phyloP scores from a whole-genome alignment of 2,113 vertebrate genomes.

The Terrapene triunguis region DNA sequence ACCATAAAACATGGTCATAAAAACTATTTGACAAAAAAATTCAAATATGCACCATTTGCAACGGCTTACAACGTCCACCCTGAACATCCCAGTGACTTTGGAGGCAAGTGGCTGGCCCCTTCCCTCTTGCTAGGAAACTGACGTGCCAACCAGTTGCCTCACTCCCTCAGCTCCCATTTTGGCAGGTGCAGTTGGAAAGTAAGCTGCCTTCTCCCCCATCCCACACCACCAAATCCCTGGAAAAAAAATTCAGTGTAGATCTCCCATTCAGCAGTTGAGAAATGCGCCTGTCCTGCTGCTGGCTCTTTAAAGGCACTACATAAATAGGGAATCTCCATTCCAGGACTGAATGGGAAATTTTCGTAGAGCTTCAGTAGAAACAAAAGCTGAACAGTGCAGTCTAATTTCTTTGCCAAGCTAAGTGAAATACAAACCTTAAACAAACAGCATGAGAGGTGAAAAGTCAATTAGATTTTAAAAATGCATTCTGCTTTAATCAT shows the following conservation, averaged over 20 bases:
- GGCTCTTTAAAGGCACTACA: not conserved
- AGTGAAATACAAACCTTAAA: not conserved
- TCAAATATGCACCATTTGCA: not conserved
- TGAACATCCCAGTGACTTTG: not conserved
- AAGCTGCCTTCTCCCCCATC: not conserved
- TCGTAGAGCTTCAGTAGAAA: not conserved
- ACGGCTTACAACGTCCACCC: not conserved
- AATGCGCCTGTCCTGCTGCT: not conserved
- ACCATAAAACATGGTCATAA: not conserved
- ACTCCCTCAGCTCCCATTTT: not conserved
- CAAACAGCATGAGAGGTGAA: not conserved
- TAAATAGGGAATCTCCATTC: not conserved
- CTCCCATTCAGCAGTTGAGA: slow-evolving; percentile 6
- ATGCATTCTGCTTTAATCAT: not conserved
- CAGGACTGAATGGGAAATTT: not conserved
- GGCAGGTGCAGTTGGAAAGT: not conserved
- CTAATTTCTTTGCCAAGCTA: not conserved
- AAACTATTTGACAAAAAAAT: not conserved
- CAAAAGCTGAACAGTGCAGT: not conserved
- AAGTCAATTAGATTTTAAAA: not conserved
- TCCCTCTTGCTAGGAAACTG: not conserved
- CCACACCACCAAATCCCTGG: not conserved
- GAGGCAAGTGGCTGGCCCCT: not conserved
- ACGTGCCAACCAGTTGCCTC: not conserved
- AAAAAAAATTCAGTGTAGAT: not conserved